Percentiles rank a stretch among this genome's conserved stretches.
Conservation (phyloP, 2,113 vertebrate species). For the Oryzias celebensis region DNA sequence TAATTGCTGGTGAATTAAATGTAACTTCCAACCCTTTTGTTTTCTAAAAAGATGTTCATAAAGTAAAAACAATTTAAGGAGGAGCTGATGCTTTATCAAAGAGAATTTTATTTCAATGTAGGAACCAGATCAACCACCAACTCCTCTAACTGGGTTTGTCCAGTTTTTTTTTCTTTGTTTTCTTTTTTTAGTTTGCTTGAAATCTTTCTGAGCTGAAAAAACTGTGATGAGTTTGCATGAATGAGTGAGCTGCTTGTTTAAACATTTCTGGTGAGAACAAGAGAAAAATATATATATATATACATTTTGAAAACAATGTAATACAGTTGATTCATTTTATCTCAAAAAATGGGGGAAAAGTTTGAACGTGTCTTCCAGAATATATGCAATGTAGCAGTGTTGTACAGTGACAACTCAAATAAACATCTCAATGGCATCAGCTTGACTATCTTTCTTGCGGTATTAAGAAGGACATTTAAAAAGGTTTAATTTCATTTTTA, state of each 20-base stretch:
- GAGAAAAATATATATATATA: slow-evolving; percentile 2
- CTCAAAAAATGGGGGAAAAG: slow-evolving; percentile 35
- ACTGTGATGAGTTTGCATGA: slow-evolving; percentile 16
- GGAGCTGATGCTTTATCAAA: no score
- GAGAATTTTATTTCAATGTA: background rate
- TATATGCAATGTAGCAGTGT: slow-evolving; percentile 17
- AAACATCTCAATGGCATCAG: slow-evolving; percentile 53
- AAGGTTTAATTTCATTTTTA: no score
- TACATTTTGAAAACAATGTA: slow-evolving; percentile 12
- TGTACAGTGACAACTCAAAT: slow-evolving; percentile 41
- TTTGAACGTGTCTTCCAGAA: slow-evolving; percentile 30
- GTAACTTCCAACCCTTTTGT: background rate
- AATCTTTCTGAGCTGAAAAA: slow-evolving; percentile 27
- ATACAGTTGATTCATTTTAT: slow-evolving; percentile 45
- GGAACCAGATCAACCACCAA: background rate
- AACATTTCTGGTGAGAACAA: slow-evolving; percentile 7
- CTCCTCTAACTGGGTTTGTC: accelerated
- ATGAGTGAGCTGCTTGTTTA: background rate
- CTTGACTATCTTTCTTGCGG: slow-evolving; percentile 2
- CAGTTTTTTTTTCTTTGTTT: background rate
- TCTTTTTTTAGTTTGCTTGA: slow-evolving; percentile 34
- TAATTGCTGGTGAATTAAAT: slow-evolving; percentile 4
- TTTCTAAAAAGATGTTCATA: background rate
- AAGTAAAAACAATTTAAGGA: no score
- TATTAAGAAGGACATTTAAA: background rate